Conservation (phyloP, 2,113 vertebrate species). For the Lonchura striata region DNA sequence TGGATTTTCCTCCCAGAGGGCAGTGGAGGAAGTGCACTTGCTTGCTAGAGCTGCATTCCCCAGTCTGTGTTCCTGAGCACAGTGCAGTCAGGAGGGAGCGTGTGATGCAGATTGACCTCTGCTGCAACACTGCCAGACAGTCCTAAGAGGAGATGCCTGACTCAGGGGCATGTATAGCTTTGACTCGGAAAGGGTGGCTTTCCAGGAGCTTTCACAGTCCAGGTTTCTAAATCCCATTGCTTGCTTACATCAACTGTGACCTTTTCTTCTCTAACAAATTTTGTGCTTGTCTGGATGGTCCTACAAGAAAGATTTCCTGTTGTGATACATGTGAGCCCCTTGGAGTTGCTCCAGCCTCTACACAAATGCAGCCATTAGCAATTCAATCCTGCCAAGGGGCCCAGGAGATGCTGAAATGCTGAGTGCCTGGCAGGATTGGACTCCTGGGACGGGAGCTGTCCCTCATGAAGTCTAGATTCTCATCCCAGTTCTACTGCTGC, state of each 20-base stretch:
- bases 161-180: background rate
- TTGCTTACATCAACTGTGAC: background rate
- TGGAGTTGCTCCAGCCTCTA: background rate
- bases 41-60: conserved; percentile 33
- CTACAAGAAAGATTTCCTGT: conserved; percentile 8
- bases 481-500: background rate
- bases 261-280: background rate
- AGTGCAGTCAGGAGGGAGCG: background rate
- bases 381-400: background rate
- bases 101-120: conserved; percentile 10
- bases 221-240: background rate
- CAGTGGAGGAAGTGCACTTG: conserved; percentile 15
- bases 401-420: background rate
- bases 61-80: background rate
- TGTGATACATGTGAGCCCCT: background rate
- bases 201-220: background rate
- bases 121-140: background rate
- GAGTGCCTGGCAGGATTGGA: background rate
- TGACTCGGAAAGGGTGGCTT: background rate
- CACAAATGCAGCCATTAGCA: background rate
- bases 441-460: background rate
- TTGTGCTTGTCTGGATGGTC: conserved; percentile 9
- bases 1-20: conserved; percentile 53
- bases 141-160: background rate
- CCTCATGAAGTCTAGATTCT: background rate